Evolutionary conservation across 2,113 vertebrate genomes (phyloP), one percentile per base, ranked within the genome.

Genomic region (Sorex fumeus): DNA sequence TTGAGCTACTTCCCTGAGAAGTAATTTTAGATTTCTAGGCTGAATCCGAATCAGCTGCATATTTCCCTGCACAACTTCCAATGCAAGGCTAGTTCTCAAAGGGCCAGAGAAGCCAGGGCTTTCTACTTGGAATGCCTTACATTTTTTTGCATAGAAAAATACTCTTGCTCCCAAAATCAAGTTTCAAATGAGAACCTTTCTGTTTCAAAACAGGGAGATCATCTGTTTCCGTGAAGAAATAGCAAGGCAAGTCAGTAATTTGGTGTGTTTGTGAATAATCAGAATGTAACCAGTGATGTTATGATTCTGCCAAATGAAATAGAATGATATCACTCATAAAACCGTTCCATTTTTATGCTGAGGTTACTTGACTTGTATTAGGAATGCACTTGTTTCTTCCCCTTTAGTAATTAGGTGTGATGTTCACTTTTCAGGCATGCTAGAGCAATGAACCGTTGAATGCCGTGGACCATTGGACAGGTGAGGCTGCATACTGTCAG

Each of bases 241-340:
- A 47, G 28, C 0, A 62, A 86, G 87, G 95, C 96, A 76, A 93
- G 90, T 21, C 2, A 16, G 0, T 28, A 2, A 2, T 76, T 70
- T 19, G 27, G 1, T 66, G 2, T 67, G 1, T 16, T 2, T 47
- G 0, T 67, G 4, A 0, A 53, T 27, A 19, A 4, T 85, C 71
- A 43, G 25, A 53, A 3, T 50, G 76, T 96, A 96, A 96, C 97
- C 96, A 50, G 36, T 97, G 97, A 98, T 97, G 96, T 82, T 36
- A 85, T 90, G 96, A 97, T 97, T 97, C 97, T 97, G 95, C 97
- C 95, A 96, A 96, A 97, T 97, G 96, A 97, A 75, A 32, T 18
- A 32, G 16, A 67, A 57, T 97, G 96, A 96, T 97, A 96, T 96
- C 74, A 96, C 27, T 28, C 66, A 12, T 25, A 90, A 93, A 97